These are phyloP conservation scores for Coelopa pilipes DNA, from an alignment of 2,888 invertebrate genomes.

Conservation along the genomic window DNA sequence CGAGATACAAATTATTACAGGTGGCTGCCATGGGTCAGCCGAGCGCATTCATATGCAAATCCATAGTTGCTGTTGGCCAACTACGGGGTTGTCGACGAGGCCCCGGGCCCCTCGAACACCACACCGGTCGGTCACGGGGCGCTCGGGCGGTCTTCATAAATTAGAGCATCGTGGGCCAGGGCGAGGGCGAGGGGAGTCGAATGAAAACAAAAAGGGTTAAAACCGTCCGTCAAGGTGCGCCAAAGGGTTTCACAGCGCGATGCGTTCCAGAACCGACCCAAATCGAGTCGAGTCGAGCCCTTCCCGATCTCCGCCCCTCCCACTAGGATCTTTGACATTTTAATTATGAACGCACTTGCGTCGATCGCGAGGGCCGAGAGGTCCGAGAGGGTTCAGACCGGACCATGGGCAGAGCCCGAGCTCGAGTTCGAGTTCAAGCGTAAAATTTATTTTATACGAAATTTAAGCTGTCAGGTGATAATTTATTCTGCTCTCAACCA, in stretches of 20 bases:
- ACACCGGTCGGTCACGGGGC: too few species aligned
- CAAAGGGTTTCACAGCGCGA: neutral
- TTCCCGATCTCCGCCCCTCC: neutral
- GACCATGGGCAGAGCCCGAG: too few species aligned
- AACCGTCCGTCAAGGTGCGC: neutral
- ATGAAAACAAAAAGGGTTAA: conserved; percentile 10
- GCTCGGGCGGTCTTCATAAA: conserved; percentile 33
- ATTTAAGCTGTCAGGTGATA: conserved; percentile 48
- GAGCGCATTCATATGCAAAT: conserved; percentile 33
- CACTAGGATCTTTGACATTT: conserved; percentile 23
- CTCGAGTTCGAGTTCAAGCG: neutral
- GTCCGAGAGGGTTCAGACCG: neutral
- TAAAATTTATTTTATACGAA: conserved; percentile 10
- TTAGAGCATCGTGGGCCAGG: neutral
- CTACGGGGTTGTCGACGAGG: neutral
- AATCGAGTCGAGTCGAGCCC: neutral
- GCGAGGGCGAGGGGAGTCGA: too few species aligned
- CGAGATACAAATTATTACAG: neutral
- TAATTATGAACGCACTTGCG: conserved; percentile 25
- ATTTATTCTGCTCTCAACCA: conserved; percentile 41
- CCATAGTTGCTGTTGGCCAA: conserved; percentile 5
- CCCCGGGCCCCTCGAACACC: neutral
- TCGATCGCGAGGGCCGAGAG: too few species aligned
- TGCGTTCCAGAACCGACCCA: neutral
- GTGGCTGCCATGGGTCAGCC: neutral